Conservation (phyloP, 2,888 invertebrate species). For the Atrina japonica region DNA sequence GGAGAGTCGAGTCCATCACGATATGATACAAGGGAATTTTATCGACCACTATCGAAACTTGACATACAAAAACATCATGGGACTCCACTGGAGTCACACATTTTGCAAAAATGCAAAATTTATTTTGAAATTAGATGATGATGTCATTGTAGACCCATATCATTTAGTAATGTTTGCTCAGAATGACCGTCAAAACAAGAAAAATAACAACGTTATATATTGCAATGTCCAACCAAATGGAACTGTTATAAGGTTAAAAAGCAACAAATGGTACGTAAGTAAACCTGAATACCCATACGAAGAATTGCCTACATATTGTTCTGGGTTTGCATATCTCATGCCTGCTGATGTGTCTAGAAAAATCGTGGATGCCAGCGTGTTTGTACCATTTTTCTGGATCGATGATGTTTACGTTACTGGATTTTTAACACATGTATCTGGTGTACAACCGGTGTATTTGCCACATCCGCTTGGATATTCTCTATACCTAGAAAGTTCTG, state of each 20-base stretch:
- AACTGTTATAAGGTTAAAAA: conserved; percentile 27
- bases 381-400: conserved; percentile 56
- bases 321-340: conserved; percentile 60
- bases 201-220: conserved; percentile 42
- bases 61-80: conserved; percentile 74
- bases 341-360: conserved; percentile 47
- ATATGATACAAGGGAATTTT: conserved; percentile 65
- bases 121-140: conserved; percentile 76
- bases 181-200: neutral
- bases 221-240: conserved; percentile 46
- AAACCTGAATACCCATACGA: conserved; percentile 46
- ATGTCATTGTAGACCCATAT: conserved; percentile 80
- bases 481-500: too few relatives aligned
- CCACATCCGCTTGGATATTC: too few relatives aligned
- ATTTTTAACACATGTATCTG: conserved; percentile 48
- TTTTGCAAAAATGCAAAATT: conserved; percentile 68
- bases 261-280: conserved; percentile 53
- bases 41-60: conserved; percentile 75
- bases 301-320: conserved; percentile 57
- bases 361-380: conserved; percentile 49
- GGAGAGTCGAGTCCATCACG: conserved; percentile 36
- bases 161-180: conserved; percentile 81
- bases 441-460: neutral
- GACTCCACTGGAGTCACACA: conserved; percentile 64
- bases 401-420: conserved; percentile 71